Evolutionary conservation across 2,113 vertebrate species (phyloP).

Genomic region (Hippolais icterina): DNA sequence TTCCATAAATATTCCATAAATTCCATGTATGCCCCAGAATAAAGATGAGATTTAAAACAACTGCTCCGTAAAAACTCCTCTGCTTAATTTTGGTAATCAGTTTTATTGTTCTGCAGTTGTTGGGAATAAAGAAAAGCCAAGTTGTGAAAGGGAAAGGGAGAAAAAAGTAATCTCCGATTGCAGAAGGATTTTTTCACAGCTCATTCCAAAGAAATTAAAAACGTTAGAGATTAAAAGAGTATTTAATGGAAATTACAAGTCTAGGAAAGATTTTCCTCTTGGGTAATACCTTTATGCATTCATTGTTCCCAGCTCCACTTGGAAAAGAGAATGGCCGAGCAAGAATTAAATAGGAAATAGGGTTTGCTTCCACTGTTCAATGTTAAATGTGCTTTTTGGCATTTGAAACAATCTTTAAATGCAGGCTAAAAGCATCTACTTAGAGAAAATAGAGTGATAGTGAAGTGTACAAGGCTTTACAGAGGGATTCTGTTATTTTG

Average conservation of each 20-base stretch:
- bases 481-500: neutral
- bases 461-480: neutral
- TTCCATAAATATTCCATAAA: neutral
- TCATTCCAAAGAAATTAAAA: neutral
- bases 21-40: neutral
- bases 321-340: neutral
- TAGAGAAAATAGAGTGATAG: neutral
- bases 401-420: neutral
- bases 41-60: neutral
- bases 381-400: neutral
- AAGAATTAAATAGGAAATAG: neutral
- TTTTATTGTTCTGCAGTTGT: neutral
- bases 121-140: neutral
- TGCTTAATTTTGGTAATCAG: neutral
- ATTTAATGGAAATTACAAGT: neutral
- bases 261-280: neutral
- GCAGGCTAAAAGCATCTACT: neutral
- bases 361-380: neutral
- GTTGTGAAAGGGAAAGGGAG: neutral
- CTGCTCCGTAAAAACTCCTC: neutral
- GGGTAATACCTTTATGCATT: neutral
- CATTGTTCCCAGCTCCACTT: neutral
- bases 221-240: neutral
- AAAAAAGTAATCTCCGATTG: neutral
- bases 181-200: neutral